Base-by-base conservation (phyloP, 2,797 vertebrate species). In the Chaunax sp. region DNA sequence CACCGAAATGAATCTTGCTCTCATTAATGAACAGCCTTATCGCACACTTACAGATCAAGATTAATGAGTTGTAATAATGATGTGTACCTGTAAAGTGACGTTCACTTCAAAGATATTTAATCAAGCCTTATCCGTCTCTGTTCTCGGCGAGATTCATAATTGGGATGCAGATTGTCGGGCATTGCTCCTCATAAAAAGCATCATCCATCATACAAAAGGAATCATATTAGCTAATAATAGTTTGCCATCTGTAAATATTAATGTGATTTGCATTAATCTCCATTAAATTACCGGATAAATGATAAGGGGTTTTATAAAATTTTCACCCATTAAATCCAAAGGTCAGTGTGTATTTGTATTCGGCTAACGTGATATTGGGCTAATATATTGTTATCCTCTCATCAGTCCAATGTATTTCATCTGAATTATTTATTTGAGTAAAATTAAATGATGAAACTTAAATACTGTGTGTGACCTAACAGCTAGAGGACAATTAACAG, bases 31-130 rank as follows among this genome's bases (percentile, higher is more conserved):
- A 75, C 45, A 78, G 78, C 60, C 86, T 89, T 90, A 90, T 90
- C 85, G 4, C 73, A 35, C 61, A 73, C 79, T 72, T 67, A 54
- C 64, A 75, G 80, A 90, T 88, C 74, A 85, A 92, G 89, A 94
- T 94, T 87, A 92, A 93, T 92, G 89, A 81, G 74, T 80, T 89
- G 82, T 82, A 89, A 89, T 91, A 90, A 90, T 79, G 73, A 89
- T 72, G 69, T 64, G 69, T 82, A 88, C 83, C 89, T 92, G 69
- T 82, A 81, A 84, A 83, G 72, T 84, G 84, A 85, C 81, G 81
- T 79, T 81, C 73, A 62, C 71, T 77, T 87, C 72, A 79, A 83
- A 68, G 68, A 84, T 87, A 78, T 86, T 92, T 86, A 90, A 90
- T 91, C 72, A 90, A 74, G 65, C 64, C 51, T 81, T 47, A 64